These are phyloP conservation scores for Vombatus ursinus DNA, from an alignment of 2,113 vertebrate species.

Conservation along the genomic window DNA sequence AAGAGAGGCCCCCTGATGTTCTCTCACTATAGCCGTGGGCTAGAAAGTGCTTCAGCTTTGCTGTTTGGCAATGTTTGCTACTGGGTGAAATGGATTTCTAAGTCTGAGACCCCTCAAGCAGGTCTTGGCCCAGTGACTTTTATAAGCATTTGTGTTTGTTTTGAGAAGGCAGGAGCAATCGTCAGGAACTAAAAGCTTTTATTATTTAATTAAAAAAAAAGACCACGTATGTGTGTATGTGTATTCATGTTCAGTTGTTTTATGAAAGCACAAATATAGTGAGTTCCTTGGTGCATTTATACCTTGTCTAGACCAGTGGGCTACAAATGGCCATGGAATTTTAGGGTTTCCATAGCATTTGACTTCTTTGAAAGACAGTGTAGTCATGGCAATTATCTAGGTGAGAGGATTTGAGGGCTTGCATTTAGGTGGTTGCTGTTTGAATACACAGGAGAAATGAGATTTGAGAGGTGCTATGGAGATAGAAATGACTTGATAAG, in stretches of 20 bases:
- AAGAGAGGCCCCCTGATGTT: not conserved
- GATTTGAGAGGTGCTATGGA: not conserved
- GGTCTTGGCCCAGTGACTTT: conserved; percentile 44
- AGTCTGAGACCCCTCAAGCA: conserved; percentile 27
- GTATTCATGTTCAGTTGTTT: not conserved
- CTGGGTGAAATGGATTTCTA: conserved; percentile 31
- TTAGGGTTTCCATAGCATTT: conserved; percentile 33
- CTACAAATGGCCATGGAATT: conserved; percentile 33
- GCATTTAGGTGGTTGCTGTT: not conserved
- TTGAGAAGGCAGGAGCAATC: conserved; percentile 39
- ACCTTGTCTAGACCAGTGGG: not conserved
- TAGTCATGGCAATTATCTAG: not conserved
- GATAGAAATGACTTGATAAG: not conserved
- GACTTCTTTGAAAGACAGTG: conserved; percentile 35
- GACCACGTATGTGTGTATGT: not conserved
- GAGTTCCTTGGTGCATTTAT: not conserved
- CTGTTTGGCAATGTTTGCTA: conserved; percentile 10
- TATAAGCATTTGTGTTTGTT: conserved; percentile 50
- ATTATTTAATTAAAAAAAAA: conserved; percentile 38
- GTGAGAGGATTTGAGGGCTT: not conserved
- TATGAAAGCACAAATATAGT: not conserved
- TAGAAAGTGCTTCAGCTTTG: conserved; percentile 14
- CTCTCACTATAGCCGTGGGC: not conserved
- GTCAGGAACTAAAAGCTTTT: conserved; percentile 29
- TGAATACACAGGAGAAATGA: not conserved